Conservation (phyloP, 2,113 vertebrate genomes). For the Gadus macrocephalus region DNA sequence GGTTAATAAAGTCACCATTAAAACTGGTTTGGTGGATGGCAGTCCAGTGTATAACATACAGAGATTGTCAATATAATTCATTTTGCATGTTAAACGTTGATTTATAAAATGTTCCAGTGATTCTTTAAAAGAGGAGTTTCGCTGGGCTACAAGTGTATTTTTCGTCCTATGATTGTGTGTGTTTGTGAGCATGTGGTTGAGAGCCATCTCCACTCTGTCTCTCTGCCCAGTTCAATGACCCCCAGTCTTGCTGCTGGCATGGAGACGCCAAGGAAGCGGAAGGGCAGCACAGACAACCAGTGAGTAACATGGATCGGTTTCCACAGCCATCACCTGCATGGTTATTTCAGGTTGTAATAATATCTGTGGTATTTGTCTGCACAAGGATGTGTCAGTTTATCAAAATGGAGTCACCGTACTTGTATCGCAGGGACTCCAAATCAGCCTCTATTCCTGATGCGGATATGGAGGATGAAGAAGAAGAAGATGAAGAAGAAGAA, state of each 20-base stretch:
- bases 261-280: slow-evolving; percentile 83
- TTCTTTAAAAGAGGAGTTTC: background rate
- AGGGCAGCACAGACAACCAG: slow-evolving; percentile 82
- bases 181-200: slow-evolving; percentile 63
- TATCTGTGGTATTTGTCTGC: too few relatives aligned
- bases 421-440: slow-evolving; percentile 70
- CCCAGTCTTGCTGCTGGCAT: slow-evolving; percentile 45
- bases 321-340: too few relatives aligned
- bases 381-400: too few relatives aligned
- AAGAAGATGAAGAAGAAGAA: slow-evolving; percentile 63
- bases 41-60: too few relatives aligned
- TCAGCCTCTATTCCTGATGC: slow-evolving; percentile 61
- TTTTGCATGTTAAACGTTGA: too few relatives aligned
- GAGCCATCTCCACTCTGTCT: slow-evolving; percentile 53
- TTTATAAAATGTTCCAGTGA: background rate
- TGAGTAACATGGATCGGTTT: slow-evolving; percentile 57
- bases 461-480: slow-evolving; percentile 74
- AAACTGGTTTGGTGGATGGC: too few relatives aligned
- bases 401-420: background rate
- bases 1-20: too few relatives aligned
- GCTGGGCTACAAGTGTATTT: background rate
- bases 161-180: background rate
- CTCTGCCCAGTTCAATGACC: slow-evolving; percentile 68
- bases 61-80: too few relatives aligned
- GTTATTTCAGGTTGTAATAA: too few relatives aligned